These are phyloP conservation scores for Ophiodon elongatus DNA, from an alignment of 2,113 vertebrate species.

Conservation along the genomic window DNA sequence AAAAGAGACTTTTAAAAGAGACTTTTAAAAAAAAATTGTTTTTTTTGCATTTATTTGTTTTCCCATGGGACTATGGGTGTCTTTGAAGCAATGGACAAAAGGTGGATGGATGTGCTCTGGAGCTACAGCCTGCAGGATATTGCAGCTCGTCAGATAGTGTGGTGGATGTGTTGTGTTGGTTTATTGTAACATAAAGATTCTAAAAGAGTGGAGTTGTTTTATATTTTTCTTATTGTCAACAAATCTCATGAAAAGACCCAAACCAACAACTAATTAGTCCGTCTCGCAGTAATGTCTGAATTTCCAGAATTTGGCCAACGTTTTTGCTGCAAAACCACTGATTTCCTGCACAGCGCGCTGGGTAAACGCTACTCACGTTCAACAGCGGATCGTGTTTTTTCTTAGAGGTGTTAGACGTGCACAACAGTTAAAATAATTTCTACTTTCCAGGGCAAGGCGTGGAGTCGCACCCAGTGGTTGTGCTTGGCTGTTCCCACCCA, in stretches of 20 bases:
- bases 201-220: background rate
- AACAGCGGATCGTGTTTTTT: too few relatives aligned
- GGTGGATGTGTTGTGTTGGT: background rate
- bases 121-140: constrained; percentile 2
- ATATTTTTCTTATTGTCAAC: background rate
- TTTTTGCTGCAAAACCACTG: too few relatives aligned
- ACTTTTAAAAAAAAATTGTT: constrained; percentile 3
- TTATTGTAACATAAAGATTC: background rate
- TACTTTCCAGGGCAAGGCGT: too few relatives aligned
- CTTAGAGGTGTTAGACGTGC: too few relatives aligned
- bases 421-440: too few relatives aligned
- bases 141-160: background rate
- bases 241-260: background rate
- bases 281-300: too few relatives aligned
- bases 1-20: background rate
- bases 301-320: background rate
- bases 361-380: too few relatives aligned
- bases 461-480: too few relatives aligned
- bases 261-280: background rate
- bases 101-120: background rate
- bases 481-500: too few relatives aligned
- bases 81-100: constrained; percentile 3
- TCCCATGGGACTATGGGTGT: background rate
- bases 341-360: too few relatives aligned
- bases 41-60: background rate